Evolutionary conservation across 2,888 invertebrate species (phyloP).

Genomic region (Selenia dentaria): DNA sequence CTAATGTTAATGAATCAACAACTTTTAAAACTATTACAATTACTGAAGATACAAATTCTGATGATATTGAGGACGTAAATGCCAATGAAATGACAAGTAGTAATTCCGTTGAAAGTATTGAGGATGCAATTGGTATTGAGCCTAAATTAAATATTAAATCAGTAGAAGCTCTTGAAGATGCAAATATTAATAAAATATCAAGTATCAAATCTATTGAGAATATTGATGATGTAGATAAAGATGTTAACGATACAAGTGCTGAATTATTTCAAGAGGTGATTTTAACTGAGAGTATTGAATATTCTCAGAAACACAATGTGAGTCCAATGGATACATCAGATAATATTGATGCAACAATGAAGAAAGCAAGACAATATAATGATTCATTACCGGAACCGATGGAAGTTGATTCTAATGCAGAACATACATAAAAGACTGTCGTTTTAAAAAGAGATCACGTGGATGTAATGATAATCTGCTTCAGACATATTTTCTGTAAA

Average conservation of each 20-base stretch:
- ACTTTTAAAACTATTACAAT: background rate
- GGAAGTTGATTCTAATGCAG: constrained; percentile 17
- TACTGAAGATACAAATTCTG: background rate
- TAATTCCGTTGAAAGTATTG: constrained; percentile 1
- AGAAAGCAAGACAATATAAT: background rate
- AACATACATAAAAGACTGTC: constrained; percentile 10
- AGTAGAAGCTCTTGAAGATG: constrained; percentile 4
- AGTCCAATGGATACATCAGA: background rate
- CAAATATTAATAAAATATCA: background rate
- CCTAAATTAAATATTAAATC: background rate
- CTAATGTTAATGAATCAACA: background rate
- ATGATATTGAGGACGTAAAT: background rate
- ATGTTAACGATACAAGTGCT: background rate
- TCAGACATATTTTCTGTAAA: too few species aligned
- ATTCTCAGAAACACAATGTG: background rate
- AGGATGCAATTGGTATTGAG: constrained; percentile 1
- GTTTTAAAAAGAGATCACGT: too few species aligned
- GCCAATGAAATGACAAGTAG: background rate
- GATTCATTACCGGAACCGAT: constrained; percentile 12
- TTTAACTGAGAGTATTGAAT: background rate
- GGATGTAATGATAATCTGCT: too few species aligned
- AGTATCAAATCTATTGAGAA: background rate
- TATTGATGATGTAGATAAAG: background rate
- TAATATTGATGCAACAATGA: background rate
- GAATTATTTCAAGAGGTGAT: background rate